These are phyloP conservation scores for Acanthosepion pharaonis DNA, from an alignment of 2,888 invertebrate genomes.

Conservation along the genomic window DNA sequence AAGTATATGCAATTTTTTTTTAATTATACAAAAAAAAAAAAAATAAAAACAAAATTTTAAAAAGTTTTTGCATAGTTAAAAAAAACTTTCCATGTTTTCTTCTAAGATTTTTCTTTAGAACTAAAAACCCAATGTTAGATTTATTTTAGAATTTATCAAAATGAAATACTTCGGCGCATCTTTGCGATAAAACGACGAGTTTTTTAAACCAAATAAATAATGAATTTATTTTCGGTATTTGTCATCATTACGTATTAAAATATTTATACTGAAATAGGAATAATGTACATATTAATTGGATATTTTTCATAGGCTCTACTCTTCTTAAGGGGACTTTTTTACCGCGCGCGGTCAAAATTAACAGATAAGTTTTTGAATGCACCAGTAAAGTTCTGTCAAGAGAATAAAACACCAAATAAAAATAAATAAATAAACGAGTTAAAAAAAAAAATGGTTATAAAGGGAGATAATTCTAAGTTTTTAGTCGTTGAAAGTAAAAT, in stretches of 20 bases:
- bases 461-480: background rate
- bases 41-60: background rate
- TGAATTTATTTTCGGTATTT: no score
- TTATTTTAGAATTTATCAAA: no score
- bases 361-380: background rate
- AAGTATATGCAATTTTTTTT: no score
- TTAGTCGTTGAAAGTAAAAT: background rate
- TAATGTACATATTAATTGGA: background rate
- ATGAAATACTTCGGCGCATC: no score
- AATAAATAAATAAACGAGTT: background rate
- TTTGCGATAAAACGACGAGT: background rate
- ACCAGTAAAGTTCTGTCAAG: background rate
- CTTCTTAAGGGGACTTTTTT: background rate
- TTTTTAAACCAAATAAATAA: background rate
- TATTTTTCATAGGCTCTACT: background rate
- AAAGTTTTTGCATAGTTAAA: background rate
- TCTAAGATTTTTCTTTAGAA: no score
- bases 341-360: constrained; percentile 33
- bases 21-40: background rate
- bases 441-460: background rate
- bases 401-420: background rate
- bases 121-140: no score
- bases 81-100: no score
- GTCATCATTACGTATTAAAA: background rate
- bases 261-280: background rate